Evolutionary conservation across 2,888 invertebrate genomes (phyloP), one percentile per base, ranked within the genome.

Genomic region (Chelonus formosanus): DNA sequence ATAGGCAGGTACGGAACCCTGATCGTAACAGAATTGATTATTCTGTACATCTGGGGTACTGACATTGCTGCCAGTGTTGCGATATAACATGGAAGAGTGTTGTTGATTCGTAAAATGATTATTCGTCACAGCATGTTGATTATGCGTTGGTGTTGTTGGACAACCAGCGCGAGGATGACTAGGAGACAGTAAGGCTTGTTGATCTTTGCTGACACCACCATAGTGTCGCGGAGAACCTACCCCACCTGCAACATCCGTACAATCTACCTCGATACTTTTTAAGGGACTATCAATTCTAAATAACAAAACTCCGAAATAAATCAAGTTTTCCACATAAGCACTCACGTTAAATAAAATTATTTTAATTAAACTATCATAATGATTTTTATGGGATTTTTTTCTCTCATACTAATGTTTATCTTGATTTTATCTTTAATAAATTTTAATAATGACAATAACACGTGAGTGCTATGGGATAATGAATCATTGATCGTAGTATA

Each of bases 11-110:
- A 84, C 81, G 67, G 83, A 85, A 83, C 86, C 84, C 84, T 87
- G 87, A 86, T 88, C 87, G 84, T 87, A 88, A 86, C 87, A 87
- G 86, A 87, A 88, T 85, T 87, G 87, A 84, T 84, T 85, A 77
- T 84, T 85, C 84, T 86, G 85, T 82, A 84, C 85, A 78, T 85
- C 86, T 83, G 85, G 85, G 84, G 83, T 85, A 85, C 77, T 80
- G 79, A 80, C 80, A 75, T 78, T 82, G 77, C 81, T 85, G 80
- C 82, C 83, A 79, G 80, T 83, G 80, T 79, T 80, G 79, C 84
- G 82, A 79, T 84, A 84, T 80, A 84, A 76, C 82, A 84, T 83
- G 75, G 84, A 81, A 74, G 79, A 79, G 78, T 84, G 83, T 79
- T 83, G 83, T 67, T 74, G 74, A 67, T 73, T 73, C 55, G 68